phyloP scores from a whole-genome alignment of 2,797 vertebrate species.

The Hemitrygon akajei region DNA sequence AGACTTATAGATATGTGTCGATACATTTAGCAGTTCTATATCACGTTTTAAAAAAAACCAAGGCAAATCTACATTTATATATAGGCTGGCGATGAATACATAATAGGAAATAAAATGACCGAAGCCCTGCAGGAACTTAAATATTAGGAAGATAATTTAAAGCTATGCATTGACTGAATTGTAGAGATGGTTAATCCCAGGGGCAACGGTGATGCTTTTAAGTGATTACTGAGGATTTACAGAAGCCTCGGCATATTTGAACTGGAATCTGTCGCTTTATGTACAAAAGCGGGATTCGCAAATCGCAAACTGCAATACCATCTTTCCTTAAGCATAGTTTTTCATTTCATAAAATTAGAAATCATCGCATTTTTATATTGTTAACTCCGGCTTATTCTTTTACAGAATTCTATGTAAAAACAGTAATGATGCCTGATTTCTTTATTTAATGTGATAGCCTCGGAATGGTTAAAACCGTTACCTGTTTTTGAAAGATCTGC shows the following conservation, averaged over 20 bases:
- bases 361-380: not conserved
- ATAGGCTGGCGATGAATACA: not conserved
- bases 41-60: slow-evolving; percentile 1
- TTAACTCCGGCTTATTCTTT: not conserved
- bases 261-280: not conserved
- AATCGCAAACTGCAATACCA: not conserved
- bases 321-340: not conserved
- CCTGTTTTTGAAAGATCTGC: slow-evolving; percentile 33
- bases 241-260: not conserved
- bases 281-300: not conserved
- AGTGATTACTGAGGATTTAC: not conserved
- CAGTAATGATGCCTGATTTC: not conserved
- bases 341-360: not conserved
- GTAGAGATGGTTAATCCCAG: not conserved
- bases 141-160: not conserved
- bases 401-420: not conserved
- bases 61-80: not conserved
- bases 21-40: not conserved
- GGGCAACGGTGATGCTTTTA: not conserved
- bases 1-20: not conserved
- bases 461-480: not conserved
- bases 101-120: not conserved
- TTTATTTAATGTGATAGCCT: not conserved
- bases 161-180: not conserved
- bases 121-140: not conserved